phyloP scores from a whole-genome alignment of 1,140 invertebrate genomes.

The Cotesia typhae region DNA sequence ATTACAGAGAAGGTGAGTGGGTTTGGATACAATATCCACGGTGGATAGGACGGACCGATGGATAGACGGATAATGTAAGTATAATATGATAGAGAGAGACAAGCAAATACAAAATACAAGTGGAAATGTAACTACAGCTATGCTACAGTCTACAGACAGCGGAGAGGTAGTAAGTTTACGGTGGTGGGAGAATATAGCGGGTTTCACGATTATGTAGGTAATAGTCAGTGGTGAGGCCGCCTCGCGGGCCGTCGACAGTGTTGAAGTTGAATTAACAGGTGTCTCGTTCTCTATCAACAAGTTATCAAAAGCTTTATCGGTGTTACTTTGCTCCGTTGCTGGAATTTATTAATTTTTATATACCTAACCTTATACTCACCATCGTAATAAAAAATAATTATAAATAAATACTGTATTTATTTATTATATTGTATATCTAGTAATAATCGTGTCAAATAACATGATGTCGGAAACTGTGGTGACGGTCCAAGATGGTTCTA shows the following conservation, averaged over 20 bases:
- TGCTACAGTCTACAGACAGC: too few species aligned
- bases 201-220: conserved; percentile 41
- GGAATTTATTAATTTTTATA: too few species aligned
- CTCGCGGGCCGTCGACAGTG: conserved; percentile 15
- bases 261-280: conserved; percentile 17
- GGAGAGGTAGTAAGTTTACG: conserved; percentile 27
- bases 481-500: conserved; percentile 54
- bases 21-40: too few species aligned
- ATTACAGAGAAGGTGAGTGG: too few species aligned
- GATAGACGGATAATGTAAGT: too few species aligned
- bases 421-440: background rate
- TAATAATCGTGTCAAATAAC: conserved; percentile 39
- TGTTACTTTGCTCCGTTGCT: conserved; percentile 38
- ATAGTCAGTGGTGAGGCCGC: conserved; percentile 51
- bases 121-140: too few species aligned
- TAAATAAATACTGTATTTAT: conserved; percentile 19
- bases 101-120: too few species aligned
- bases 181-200: conserved; percentile 47
- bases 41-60: too few species aligned
- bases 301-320: background rate
- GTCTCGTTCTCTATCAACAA: conserved; percentile 21
- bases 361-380: conserved; percentile 8
- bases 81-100: too few species aligned
- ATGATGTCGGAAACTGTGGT: conserved; percentile 62
- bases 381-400: background rate